Base-by-base conservation (phyloP, 1,140 invertebrate species). In the Thaumatotibia leucotreta region DNA sequence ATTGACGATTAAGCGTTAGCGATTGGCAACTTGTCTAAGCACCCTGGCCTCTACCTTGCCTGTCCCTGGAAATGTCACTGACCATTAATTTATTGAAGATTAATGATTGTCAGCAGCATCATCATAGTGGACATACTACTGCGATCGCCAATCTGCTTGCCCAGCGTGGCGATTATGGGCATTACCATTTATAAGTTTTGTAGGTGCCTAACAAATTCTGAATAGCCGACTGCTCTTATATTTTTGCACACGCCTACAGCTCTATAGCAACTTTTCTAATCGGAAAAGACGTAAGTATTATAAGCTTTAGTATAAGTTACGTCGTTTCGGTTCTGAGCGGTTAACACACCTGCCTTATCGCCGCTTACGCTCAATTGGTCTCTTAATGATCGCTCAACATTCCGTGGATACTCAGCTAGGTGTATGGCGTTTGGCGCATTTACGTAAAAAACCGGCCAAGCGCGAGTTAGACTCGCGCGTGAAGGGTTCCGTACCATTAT, bases 341-440 rank as follows among this genome's bases (percentile, higher is more conserved):
- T 14, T 45, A 1, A 14, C 52, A 58, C 52, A 58, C 52, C 52
- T 58, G 23, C 23, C 23, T 58, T 58, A 58, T 58, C 52, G 52
- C 10, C 39, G 24, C 52, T 58, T n/a, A 58, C 52, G 52, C 52
- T 58, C 52, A 58, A 58, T 58, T 58, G 52, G 52, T 8, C 24
- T 58, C 52, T 27, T 58, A 58, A 58, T 58, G 52, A 58, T 58
- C 52, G 27, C 52, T 58, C 52, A 58, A 27, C 24, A 27, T 8
- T 24, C 24, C 14, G 10, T 24, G 24, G 23, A n/a, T 17, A 2
- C 23, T 29, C 4, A 5, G 52, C n/a, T 6, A 29, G n/a, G n/a
- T 58, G 23, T 58, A 4, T n/a, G n/a, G 11, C 8, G n/a, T 24
- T 8, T 10, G 22, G 22, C 11, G 23, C 50, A 54, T n/a, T 24